These are phyloP conservation scores for Aphelinus certus DNA, from an alignment of 1,140 invertebrate species.

Conservation along the genomic window DNA sequence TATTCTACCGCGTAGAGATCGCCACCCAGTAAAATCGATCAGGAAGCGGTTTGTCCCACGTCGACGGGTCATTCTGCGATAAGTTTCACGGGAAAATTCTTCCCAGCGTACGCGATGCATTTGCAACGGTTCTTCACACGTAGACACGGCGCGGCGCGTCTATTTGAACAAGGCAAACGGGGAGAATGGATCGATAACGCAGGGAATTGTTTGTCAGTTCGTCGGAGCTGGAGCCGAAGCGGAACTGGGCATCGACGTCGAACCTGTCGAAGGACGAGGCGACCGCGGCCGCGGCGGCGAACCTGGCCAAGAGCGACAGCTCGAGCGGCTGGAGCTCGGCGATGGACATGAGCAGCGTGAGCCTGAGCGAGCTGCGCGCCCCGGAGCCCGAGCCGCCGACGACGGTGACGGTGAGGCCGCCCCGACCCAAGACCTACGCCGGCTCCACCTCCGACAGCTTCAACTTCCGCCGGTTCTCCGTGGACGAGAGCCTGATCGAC, in stretches of 20 bases:
- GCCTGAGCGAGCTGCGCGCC: slow-evolving; percentile 22
- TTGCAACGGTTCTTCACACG: too few relatives aligned
- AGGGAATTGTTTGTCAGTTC: slow-evolving; percentile 29
- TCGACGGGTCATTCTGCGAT: too few relatives aligned
- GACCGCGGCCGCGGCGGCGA: slow-evolving; percentile 35
- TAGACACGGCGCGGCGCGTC: too few relatives aligned
- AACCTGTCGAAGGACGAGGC: slow-evolving; percentile 63
- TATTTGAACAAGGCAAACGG: too few relatives aligned
- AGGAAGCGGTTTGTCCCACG: too few relatives aligned
- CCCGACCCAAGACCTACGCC: slow-evolving; percentile 47
- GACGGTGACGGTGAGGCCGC: slow-evolving; percentile 9
- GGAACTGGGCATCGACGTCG: slow-evolving; percentile 69
- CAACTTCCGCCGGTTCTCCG: slow-evolving; percentile 49
- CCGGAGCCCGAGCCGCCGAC: background rate
- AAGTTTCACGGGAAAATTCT: too few relatives aligned
- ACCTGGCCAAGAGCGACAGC: slow-evolving; percentile 26
- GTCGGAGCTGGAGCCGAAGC: slow-evolving; percentile 48
- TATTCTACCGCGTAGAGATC: too few relatives aligned
- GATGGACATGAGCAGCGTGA: slow-evolving; percentile 45
- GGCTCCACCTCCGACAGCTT: slow-evolving; percentile 51
- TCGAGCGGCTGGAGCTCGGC: slow-evolving; percentile 50
- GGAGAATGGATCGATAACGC: background rate
- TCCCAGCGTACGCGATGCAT: too few relatives aligned
- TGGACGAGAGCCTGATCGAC: slow-evolving; percentile 46
- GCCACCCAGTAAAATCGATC: too few relatives aligned